A percentile compares a stretch with the other conserved stretches of the same genome.
Conservation (phyloP, 1,140 invertebrate species). For the Halictus rubicundus region DNA sequence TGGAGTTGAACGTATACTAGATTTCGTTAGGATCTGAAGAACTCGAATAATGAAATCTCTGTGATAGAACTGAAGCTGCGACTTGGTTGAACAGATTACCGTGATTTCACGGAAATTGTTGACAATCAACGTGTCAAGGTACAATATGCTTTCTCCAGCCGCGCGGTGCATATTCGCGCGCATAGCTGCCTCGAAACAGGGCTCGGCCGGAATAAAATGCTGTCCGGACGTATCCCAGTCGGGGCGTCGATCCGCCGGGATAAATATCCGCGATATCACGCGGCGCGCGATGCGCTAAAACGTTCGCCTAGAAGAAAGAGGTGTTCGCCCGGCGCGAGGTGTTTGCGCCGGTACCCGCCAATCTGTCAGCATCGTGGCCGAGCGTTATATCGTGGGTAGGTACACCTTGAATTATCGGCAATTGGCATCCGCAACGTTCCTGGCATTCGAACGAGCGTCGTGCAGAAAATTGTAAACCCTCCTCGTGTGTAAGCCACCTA, state of each 20-base stretch:
- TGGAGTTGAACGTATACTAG: too few species aligned
- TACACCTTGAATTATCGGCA: slow-evolving; percentile 71
- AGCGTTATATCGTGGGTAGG: slow-evolving; percentile 65
- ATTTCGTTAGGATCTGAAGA: too few species aligned
- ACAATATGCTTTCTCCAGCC: too few species aligned
- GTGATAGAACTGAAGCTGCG: too few species aligned
- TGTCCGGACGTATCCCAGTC: too few species aligned
- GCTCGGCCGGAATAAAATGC: too few species aligned
- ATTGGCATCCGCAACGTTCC: slow-evolving; percentile 71
- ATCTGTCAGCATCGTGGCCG: slow-evolving; percentile 55
- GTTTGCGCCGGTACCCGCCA: slow-evolving; percentile 49
- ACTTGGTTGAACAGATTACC: too few species aligned
- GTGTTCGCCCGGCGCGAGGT: slow-evolving; percentile 8
- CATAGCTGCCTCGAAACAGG: too few species aligned
- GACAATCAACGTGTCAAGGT: too few species aligned
- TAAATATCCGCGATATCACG: background rate
- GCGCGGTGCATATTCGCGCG: too few species aligned
- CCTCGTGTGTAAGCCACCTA: slow-evolving; percentile 32
- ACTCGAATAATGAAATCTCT: too few species aligned
- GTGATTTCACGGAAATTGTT: too few species aligned
- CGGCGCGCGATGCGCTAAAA: slow-evolving; percentile 16
- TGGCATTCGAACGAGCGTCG: slow-evolving; percentile 66
- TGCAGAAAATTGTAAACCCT: slow-evolving; percentile 68
- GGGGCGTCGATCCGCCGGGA: background rate
- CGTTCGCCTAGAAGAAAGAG: slow-evolving; percentile 11